phyloP scores from a whole-genome alignment of 2,797 vertebrate genomes.

The Choloepus didactylus region DNA sequence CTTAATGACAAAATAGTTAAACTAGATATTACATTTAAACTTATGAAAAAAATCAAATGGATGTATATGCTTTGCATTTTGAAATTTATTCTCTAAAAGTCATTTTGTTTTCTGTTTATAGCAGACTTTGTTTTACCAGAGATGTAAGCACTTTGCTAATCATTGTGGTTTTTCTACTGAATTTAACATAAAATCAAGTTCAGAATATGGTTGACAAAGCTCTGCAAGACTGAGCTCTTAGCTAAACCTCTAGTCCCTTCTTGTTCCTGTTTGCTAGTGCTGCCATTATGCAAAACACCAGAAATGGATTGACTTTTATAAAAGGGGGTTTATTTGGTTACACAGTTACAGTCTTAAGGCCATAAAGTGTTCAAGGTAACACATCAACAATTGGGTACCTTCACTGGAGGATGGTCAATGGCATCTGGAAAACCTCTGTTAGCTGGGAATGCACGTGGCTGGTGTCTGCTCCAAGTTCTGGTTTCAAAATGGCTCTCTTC shows the following conservation, averaged over 20 bases:
- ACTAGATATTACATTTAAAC: neutral
- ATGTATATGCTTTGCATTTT: neutral
- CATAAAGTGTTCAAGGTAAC: too few species aligned
- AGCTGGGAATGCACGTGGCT: too few species aligned
- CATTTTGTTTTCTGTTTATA: neutral
- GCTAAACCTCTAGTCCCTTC: neutral
- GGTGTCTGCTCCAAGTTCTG: too few species aligned
- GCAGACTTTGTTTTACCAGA: neutral
- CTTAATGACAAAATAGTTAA: constrained; percentile 6
- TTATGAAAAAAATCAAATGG: neutral
- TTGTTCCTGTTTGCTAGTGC: neutral
- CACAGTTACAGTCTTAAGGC: too few species aligned
- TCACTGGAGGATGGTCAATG: too few species aligned
- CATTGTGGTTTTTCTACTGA: neutral
- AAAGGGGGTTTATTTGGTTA: too few species aligned
- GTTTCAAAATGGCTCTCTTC: neutral
- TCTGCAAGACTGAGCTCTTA: neutral
- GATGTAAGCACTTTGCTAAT: neutral
- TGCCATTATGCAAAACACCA: too few species aligned
- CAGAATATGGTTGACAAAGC: neutral
- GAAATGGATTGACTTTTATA: too few species aligned
- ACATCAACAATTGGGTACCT: too few species aligned
- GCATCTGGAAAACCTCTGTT: too few species aligned
- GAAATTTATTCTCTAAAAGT: neutral
- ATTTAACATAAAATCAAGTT: neutral